phyloP scores from a whole-genome alignment of 2,113 vertebrate species.

The Gadus macrocephalus region DNA sequence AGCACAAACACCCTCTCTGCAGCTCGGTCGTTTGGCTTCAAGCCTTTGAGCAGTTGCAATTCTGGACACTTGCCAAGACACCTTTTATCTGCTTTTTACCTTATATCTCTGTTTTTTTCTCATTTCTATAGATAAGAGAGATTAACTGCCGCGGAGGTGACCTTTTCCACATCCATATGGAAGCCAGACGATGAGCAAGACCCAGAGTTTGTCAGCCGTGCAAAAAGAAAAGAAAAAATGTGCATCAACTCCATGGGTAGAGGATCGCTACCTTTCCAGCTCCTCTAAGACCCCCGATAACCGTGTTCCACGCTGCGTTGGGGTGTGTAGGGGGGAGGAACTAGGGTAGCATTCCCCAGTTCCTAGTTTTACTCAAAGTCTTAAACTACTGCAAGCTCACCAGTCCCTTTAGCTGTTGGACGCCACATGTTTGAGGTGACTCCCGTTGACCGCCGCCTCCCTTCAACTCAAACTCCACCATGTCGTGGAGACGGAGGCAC shows the following conservation, averaged over 20 bases:
- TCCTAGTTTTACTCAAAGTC: conserved; percentile 23
- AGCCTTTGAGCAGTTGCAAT: conserved; percentile 21
- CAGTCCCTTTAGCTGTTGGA: conserved; percentile 60
- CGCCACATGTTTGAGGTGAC: conserved; percentile 70
- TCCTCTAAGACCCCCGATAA: conserved; percentile 65
- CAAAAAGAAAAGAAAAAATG: conserved; percentile 50
- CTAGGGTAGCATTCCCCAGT: background rate
- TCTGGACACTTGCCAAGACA: conserved; percentile 22
- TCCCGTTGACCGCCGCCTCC: conserved; percentile 51
- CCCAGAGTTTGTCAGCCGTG: conserved; percentile 43
- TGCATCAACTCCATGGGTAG: conserved; percentile 39
- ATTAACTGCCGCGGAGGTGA: conserved; percentile 38
- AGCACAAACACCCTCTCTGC: conserved; percentile 23
- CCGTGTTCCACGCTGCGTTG: conserved; percentile 71
- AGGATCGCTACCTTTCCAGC: conserved; percentile 56
- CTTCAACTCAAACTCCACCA: conserved; percentile 79
- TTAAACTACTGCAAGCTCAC: conserved; percentile 56
- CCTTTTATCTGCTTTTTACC: background rate
- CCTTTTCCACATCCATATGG: conserved; percentile 49
- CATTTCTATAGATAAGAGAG: conserved; percentile 54
- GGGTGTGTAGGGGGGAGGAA: conserved; percentile 30
- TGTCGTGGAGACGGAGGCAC: conserved; percentile 96
- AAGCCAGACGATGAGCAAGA: conserved; percentile 46
- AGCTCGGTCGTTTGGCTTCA: conserved; percentile 24
- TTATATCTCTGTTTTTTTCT: conserved; percentile 31